Conservation (phyloP, 2,888 invertebrate genomes). For the Lissonota sp. region DNA sequence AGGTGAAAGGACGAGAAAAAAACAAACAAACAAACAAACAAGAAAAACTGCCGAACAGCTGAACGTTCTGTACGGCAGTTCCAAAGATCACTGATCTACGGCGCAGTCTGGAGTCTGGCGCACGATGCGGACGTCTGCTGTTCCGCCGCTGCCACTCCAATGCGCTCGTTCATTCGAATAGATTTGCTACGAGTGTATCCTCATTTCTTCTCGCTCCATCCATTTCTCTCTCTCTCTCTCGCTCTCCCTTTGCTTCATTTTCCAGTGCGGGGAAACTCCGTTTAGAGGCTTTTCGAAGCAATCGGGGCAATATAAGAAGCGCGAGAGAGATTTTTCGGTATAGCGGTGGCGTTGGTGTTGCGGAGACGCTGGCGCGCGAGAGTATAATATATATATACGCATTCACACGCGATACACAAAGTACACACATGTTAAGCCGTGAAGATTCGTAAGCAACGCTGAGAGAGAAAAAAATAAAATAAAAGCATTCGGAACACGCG, state of each 20-base stretch:
- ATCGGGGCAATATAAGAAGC: background rate
- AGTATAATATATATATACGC: background rate
- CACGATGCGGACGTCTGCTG: slow-evolving; percentile 28
- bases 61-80: slow-evolving; percentile 37
- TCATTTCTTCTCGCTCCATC: slow-evolving; percentile 5
- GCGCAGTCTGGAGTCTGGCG: slow-evolving; percentile 47
- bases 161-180: slow-evolving; percentile 6
- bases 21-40: slow-evolving; percentile 18
- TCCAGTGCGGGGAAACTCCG: background rate
- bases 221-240: slow-evolving; percentile 1
- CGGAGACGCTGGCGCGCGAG: background rate
- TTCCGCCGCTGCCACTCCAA: slow-evolving; percentile 32
- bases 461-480: no score
- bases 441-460: background rate
- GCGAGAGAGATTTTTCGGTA: background rate
- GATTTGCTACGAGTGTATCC: no score
- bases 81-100: slow-evolving; percentile 62
- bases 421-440: slow-evolving; percentile 1
- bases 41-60: slow-evolving; percentile 11
- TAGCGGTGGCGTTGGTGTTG: background rate
- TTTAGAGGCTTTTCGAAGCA: background rate
- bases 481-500: slow-evolving; percentile 50
- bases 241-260: background rate
- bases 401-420: slow-evolving; percentile 5
- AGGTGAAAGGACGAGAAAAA: slow-evolving; percentile 3